Evolutionary conservation across 64 coral and sea anemone genomes (phyloP).

Genomic region (Montipora cactus): DNA sequence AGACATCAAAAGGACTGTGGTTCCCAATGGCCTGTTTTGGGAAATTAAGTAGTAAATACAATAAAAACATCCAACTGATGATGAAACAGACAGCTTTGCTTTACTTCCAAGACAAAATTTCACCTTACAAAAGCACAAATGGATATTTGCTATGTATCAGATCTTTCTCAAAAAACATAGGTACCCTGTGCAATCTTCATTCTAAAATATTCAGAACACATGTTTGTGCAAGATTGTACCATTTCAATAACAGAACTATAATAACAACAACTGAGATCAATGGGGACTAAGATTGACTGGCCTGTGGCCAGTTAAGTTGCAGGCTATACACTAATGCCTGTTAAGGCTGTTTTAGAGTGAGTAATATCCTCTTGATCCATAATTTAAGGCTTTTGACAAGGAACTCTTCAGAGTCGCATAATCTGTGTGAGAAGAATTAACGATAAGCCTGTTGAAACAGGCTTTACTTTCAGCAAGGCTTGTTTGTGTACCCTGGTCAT

Average conservation of each 20-base stretch:
- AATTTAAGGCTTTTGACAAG: conserved; percentile 1
- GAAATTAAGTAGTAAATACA: no score
- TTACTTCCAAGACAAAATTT: not conserved
- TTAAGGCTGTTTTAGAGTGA: not conserved
- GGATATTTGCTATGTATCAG: not conserved
- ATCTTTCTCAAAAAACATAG: not conserved
- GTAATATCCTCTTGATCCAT: conserved; percentile 13
- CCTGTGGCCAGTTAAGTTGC: not conserved
- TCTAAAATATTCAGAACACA: conserved; percentile 2
- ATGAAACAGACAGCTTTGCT: not conserved
- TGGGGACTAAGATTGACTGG: not conserved
- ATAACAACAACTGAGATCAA: not conserved
- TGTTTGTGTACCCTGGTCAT: conserved; percentile 5
- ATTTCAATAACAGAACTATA: not conserved
- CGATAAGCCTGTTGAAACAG: conserved; percentile 20
- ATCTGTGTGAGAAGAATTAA: conserved; percentile 1
- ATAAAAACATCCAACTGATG: no score
- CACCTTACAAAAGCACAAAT: not conserved
- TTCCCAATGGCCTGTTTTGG: no score
- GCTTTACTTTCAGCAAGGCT: conserved; percentile 32
- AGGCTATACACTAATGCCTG: not conserved
- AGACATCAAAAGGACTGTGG: no score
- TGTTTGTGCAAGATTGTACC: not conserved
- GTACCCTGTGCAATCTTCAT: not conserved
- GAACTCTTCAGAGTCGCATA: conserved; percentile 5